Evolutionary conservation across 35 echinoderm and acorn worm species (phyloP).

Genomic region (Anneissia japonica): DNA sequence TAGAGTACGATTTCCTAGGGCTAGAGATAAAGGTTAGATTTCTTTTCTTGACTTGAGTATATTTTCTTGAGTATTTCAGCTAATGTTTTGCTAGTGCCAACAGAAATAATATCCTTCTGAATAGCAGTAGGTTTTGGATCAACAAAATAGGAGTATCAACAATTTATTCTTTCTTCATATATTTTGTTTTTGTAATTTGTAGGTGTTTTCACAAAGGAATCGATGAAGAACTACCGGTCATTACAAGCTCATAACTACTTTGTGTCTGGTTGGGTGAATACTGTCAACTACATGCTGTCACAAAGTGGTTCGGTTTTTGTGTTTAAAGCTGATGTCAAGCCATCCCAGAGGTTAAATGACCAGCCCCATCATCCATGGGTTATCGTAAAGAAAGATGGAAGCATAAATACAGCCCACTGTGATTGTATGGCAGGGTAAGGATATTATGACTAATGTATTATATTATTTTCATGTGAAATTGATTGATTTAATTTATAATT

Average conservation of each 20-base stretch:
- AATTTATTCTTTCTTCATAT: too few relatives aligned
- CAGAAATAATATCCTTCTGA: too few relatives aligned
- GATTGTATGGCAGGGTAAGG: constrained; percentile 61
- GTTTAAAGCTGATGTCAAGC: constrained; percentile 52
- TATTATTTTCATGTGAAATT: too few relatives aligned
- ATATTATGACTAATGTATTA: neutral
- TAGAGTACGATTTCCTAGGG: neutral
- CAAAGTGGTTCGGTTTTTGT: neutral
- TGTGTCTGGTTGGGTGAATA: constrained; percentile 37
- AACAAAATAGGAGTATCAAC: too few relatives aligned
- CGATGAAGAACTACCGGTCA: constrained; percentile 37
- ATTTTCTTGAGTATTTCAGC: too few relatives aligned
- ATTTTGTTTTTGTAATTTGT: neutral
- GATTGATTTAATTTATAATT: too few relatives aligned
- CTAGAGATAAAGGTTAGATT: neutral
- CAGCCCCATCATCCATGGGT: constrained; percentile 56
- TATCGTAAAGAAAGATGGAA: constrained; percentile 15
- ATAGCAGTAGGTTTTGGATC: too few relatives aligned
- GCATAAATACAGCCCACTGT: constrained; percentile 42
- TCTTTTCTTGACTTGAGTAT: neutral
- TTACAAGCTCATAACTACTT: constrained; percentile 40
- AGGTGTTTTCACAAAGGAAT: constrained; percentile 42
- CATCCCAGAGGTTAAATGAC: constrained; percentile 39
- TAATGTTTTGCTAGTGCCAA: too few relatives aligned
- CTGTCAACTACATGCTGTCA: neutral